Percentiles rank a stretch among this genome's conserved stretches.
Conservation (phyloP, 2,113 vertebrate genomes). For the Myotis brandtii region DNA sequence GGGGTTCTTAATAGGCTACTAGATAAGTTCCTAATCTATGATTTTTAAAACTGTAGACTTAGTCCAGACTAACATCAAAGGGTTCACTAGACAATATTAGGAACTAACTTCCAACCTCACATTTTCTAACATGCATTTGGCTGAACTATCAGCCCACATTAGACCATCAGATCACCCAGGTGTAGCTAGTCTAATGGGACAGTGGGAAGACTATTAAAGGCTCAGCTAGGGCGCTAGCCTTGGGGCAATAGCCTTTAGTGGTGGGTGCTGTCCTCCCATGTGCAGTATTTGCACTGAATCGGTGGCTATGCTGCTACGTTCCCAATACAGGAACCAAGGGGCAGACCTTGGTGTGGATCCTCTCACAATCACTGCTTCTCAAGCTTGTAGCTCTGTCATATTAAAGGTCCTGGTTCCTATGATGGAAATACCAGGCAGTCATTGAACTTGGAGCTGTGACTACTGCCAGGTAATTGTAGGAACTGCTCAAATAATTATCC, state of each 20-base stretch:
- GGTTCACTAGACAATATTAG: background rate
- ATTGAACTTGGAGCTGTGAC: background rate
- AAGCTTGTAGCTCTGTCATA: background rate
- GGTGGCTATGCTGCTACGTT: background rate
- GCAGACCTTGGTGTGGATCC: background rate
- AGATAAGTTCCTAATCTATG: too few relatives aligned
- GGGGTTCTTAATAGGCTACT: too few relatives aligned
- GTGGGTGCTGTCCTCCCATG: background rate
- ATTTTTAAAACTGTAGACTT: background rate
- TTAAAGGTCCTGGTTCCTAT: background rate
- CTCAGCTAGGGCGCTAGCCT: background rate
- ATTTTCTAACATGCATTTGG: constrained; percentile 26
- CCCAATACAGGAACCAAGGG: background rate
- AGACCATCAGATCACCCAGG: background rate
- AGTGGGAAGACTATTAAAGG: background rate
- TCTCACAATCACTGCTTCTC: background rate
- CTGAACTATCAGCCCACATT: constrained; percentile 8
- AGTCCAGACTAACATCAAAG: background rate
- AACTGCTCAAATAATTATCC: constrained; percentile 39
- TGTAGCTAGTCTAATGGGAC: background rate
- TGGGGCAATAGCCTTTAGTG: background rate
- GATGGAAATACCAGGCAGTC: background rate
- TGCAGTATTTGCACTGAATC: background rate
- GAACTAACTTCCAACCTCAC: background rate
- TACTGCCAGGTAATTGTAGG: background rate